Base-by-base conservation (phyloP, 1,140 invertebrate genomes). In the Harpegnathos saltator region DNA sequence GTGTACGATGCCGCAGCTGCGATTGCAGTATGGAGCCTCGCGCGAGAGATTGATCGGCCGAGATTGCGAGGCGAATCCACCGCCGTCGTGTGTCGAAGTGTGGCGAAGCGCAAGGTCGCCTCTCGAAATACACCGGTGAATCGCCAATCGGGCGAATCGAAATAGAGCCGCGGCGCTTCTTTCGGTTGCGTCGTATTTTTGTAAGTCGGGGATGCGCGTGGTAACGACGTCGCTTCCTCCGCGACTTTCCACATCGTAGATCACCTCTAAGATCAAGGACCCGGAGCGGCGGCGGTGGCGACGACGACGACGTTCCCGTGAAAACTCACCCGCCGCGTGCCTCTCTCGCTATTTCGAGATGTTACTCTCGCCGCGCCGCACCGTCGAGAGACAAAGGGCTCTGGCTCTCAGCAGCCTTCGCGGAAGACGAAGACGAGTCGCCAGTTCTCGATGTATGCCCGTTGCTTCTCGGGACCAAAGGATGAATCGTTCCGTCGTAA, bases 161-260 rank as follows among this genome's bases (percentile, higher is more conserved):
- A 68, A 68, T 68, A 44, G 63, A 68, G 29, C 48, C 17, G 29
- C 29, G 29, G 29, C 29, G 74, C 3, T 69, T 58, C 63, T 24
- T 58, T 44, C 38, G 38, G 38, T 44, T 52, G 74, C 29, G 74
- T 65, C n/a, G 73, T 68, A 78, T 68, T 78, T 78, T 78, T 78
- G 19, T 68, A 52, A n/a, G 56, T 19, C 19, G 19, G n/a, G 15
- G 58, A 75, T 62, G 44, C 56, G 38, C 7, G 24, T 1, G n/a
- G 22, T 1, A 24, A 52, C 3, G 44, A n/a, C n/a, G n/a, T n/a
- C n/a, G 26, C 12, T 69, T 17, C 24, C 26, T 29, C 9, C 33
- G 38, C 38, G 17, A 2, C 33, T 65, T 63, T 65, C 38, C 29
- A 33, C 29, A 5, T 33, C 50, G 22, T 12, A 29, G 0, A 38